Percentiles rank a stretch among this genome's conserved stretches.
phyloP scores from a whole-genome alignment of 2,113 vertebrate genomes.

The Callipepla squamata region DNA sequence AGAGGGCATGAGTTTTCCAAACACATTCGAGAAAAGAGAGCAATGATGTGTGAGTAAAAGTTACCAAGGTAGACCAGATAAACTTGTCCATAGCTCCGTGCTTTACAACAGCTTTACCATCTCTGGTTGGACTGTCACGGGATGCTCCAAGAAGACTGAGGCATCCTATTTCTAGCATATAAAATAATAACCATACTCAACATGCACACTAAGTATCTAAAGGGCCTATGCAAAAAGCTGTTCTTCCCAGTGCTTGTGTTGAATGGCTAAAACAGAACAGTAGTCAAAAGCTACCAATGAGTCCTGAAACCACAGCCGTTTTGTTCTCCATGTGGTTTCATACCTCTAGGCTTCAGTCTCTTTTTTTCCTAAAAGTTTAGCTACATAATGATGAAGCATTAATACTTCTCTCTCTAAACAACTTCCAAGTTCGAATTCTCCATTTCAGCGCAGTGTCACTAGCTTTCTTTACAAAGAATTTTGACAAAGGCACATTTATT shows the following conservation, averaged over 20 bases:
- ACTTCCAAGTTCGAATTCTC: neutral
- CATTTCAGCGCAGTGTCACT: neutral
- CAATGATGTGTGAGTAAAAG: neutral
- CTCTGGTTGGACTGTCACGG: neutral
- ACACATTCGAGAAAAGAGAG: neutral
- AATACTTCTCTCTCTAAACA: neutral
- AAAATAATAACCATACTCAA: neutral
- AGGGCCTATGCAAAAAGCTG: neutral
- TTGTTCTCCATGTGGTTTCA: neutral
- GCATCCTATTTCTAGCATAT: neutral
- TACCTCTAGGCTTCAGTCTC: neutral
- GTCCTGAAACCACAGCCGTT: neutral
- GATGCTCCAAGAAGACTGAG: neutral
- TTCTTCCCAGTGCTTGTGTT: neutral
- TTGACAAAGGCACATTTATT: neutral
- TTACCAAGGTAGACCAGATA: neutral
- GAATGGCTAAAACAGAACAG: neutral
- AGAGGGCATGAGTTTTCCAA: neutral
- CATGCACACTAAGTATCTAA: neutral
- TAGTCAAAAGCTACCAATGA: neutral
- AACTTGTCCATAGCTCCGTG: neutral
- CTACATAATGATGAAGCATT: neutral
- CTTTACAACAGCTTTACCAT: neutral
- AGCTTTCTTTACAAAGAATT: slow-evolving; percentile 20
- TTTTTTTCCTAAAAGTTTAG: neutral